Evolutionary conservation across 2,888 invertebrate genomes (phyloP).

Genomic region (Nematopogon swammerdamellus): DNA sequence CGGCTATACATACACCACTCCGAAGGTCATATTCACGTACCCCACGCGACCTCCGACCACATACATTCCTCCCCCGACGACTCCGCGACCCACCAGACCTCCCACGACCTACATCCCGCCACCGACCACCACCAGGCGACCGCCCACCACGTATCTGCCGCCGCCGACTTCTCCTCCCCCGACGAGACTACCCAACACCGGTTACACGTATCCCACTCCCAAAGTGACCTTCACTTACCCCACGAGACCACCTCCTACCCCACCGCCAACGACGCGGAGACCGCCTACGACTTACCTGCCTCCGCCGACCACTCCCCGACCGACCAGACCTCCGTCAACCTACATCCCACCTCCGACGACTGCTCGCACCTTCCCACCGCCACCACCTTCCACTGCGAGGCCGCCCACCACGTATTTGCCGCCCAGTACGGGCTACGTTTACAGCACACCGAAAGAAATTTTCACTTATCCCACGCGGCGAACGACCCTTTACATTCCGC

Average conservation of each 20-base stretch:
- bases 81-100: neutral
- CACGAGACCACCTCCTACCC: constrained; percentile 10
- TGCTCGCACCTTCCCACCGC: constrained; percentile 15
- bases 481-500: neutral
- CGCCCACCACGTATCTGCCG: neutral
- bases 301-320: constrained; percentile 8
- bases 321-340: constrained; percentile 8
- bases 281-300: neutral
- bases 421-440: constrained; percentile 23
- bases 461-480: constrained; percentile 18
- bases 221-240: constrained; percentile 22
- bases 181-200: constrained; percentile 19
- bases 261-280: constrained; percentile 2
- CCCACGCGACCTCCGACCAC: constrained; percentile 7
- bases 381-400: no score
- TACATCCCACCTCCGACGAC: constrained; percentile 18
- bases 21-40: constrained; percentile 23
- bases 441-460: constrained; percentile 21
- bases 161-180: constrained; percentile 8
- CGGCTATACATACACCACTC: constrained; percentile 25
- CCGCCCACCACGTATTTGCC: constrained; percentile 7
- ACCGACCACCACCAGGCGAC: neutral
- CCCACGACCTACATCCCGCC: neutral
- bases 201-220: constrained; percentile 24
- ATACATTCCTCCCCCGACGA: constrained; percentile 6